phyloP scores from a whole-genome alignment of 2,797 vertebrate genomes.

The Emys orbicularis region DNA sequence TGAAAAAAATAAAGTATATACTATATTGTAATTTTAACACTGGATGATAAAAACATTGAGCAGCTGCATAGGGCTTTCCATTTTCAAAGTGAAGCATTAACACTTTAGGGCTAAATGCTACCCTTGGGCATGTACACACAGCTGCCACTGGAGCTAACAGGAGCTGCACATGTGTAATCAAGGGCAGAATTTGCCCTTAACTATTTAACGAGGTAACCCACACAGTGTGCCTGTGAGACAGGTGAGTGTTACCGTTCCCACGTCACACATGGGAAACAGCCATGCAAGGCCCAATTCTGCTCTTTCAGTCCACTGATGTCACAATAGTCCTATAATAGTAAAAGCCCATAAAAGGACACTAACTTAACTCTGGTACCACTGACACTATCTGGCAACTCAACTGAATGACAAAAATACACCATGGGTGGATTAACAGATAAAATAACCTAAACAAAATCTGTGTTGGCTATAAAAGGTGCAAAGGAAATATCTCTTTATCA shows the following conservation, averaged over 20 bases:
- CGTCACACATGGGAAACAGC: conserved; percentile 7
- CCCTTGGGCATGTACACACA: neutral
- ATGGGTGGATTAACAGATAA: conserved; percentile 73
- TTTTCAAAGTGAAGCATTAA: neutral
- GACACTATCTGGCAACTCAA: conserved; percentile 62
- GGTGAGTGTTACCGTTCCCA: neutral
- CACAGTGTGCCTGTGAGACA: neutral
- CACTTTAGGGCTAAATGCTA: neutral
- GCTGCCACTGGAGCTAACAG: neutral
- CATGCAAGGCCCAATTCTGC: neutral
- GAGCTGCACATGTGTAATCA: accelerated
- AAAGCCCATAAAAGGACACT: conserved; percentile 73
- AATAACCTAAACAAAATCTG: conserved; percentile 88
- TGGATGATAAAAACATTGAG: neutral
- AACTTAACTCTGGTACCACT: conserved; percentile 32
- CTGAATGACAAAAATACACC: conserved; percentile 78
- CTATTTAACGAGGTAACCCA: neutral
- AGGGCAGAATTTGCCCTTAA: neutral
- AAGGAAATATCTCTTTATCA: conserved; percentile 90
- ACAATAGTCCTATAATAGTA: conserved; percentile 45
- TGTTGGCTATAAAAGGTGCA: conserved; percentile 85
- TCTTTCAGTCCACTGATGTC: neutral
- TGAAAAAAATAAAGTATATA: neutral
- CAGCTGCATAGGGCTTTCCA: neutral
- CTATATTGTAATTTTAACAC: neutral